Evolutionary conservation across 2,888 invertebrate species (phyloP).

Genomic region (Cosmorhoe ocellata): DNA sequence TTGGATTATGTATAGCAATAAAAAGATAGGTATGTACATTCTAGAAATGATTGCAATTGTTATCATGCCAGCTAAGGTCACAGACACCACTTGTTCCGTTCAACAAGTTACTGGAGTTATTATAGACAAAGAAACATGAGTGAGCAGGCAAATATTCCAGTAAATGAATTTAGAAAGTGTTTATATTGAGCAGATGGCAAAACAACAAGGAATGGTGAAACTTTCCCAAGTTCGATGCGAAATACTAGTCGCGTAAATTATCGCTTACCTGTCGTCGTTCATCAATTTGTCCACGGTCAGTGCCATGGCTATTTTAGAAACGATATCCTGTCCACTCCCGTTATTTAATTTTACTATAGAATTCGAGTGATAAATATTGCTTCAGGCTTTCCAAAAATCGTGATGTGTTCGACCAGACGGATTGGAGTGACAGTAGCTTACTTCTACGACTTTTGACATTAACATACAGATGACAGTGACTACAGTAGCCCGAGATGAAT

Average conservation of each 20-base stretch:
- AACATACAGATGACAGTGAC: too few relatives aligned
- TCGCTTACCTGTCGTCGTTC: slow-evolving; percentile 70
- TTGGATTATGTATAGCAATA: too few relatives aligned
- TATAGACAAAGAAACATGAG: neutral
- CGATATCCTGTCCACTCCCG: slow-evolving; percentile 20
- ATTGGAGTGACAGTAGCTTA: neutral
- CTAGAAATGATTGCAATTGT: too few relatives aligned
- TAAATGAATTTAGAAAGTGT: slow-evolving; percentile 3
- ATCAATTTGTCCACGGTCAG: slow-evolving; percentile 71
- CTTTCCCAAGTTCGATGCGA: slow-evolving; percentile 57
- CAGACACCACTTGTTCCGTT: too few relatives aligned
- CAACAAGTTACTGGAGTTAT: too few relatives aligned
- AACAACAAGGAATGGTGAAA: slow-evolving; percentile 38
- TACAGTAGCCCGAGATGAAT: neutral
- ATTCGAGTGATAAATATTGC: slow-evolving; percentile 42
- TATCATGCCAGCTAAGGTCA: too few relatives aligned
- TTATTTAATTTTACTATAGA: slow-evolving; percentile 28
- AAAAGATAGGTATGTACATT: too few relatives aligned
- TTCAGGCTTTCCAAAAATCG: slow-evolving; percentile 52
- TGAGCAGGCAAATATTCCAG: neutral
- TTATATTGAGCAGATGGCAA: slow-evolving; percentile 8
- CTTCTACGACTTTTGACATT: too few relatives aligned
- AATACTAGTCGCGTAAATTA: slow-evolving; percentile 36
- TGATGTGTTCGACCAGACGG: slow-evolving; percentile 42
- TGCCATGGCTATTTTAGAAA: slow-evolving; percentile 51